Evolutionary conservation across 2,113 vertebrate species (phyloP), one percentile per base, ranked within the genome.

Genomic region (Pelecanus crispus): DNA sequence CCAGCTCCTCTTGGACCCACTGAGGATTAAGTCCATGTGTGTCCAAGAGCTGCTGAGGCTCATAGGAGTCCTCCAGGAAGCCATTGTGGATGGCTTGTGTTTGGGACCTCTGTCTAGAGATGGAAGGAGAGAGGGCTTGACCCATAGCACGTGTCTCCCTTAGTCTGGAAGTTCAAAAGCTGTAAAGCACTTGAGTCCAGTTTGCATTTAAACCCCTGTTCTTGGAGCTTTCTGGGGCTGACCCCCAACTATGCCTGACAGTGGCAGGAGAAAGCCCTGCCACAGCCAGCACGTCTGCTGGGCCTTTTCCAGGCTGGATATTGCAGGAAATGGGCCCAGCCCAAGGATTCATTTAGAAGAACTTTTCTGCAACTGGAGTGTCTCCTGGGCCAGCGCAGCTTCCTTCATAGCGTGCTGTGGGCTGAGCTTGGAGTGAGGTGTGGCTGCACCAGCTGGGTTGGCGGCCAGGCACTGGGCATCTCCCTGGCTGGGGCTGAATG

Each of bases 341-440:
- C 72, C 42, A 26, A 8, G 53, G 45, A 34, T 20, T 67, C 1
- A 3, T 29, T 81, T 28, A 13, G 55, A 70, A 81, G 68, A 86
- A 29, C 9, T 9, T 1, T 72, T 63, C 22, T 52, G 26, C 34
- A 61, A 0, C 45, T 11, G 11, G 36, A 0, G 0, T 4, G 6
- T 45, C 34, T 85, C 15, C 28, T 2, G 1, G 24, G 50, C 38
- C 59, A 45, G 4, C 0, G 0, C 50, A 71, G 68, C 87, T 59
- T 49, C 71, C 38, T 11, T 9, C 36, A 11, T 40, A 52, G 36
- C 7, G 2, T 0, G 3, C 85, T 40, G 38, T 0, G 1, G 18
- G 29, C 28, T 26, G 53, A 36, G 45, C 74, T 20, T 11, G 40
- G 38, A 21, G 31, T 0, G 0, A 59, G 15, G 15, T 15, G 50